Percentiles rank a stretch among this genome's conserved stretches.
These are phyloP conservation scores for Helicoverpa assulta DNA, from an alignment of 2,888 invertebrate genomes.

Conservation along the genomic window DNA sequence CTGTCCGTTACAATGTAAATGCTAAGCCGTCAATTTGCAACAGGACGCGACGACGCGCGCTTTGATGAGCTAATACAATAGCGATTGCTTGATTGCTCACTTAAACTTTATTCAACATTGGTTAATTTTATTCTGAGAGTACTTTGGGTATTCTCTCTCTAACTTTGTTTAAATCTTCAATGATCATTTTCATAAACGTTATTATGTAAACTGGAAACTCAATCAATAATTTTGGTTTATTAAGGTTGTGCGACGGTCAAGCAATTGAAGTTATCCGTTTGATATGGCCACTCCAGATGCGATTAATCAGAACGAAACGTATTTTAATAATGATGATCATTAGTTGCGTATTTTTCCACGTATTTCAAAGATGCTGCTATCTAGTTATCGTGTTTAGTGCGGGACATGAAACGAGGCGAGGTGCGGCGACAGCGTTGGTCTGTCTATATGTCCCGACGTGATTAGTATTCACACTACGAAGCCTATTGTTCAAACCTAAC, in stretches of 20 bases:
- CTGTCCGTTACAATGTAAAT: constrained; percentile 52
- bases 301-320: not conserved
- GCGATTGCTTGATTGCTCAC: not conserved
- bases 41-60: constrained; percentile 31
- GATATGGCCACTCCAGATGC: constrained; percentile 6
- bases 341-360: constrained; percentile 12
- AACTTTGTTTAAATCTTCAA: not conserved
- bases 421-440: constrained; percentile 54
- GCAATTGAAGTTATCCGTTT: not conserved
- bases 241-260: not conserved
- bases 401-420: constrained; percentile 16
- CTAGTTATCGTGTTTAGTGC: constrained; percentile 12
- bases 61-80: constrained; percentile 27
- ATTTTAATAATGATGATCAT: constrained; percentile 11
- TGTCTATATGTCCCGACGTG: constrained; percentile 61
- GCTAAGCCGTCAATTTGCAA: constrained; percentile 47
- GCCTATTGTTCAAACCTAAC: constrained; percentile 82
- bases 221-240: no score
- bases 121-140: not conserved
- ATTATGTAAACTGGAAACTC: no score
- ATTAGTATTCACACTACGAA: constrained; percentile 82
- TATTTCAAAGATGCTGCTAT: constrained; percentile 18
- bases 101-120: not conserved
- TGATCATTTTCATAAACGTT: no score
- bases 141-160: not conserved